Evolutionary conservation across 2,888 invertebrate genomes (phyloP).

Genomic region (Cabera pusaria): DNA sequence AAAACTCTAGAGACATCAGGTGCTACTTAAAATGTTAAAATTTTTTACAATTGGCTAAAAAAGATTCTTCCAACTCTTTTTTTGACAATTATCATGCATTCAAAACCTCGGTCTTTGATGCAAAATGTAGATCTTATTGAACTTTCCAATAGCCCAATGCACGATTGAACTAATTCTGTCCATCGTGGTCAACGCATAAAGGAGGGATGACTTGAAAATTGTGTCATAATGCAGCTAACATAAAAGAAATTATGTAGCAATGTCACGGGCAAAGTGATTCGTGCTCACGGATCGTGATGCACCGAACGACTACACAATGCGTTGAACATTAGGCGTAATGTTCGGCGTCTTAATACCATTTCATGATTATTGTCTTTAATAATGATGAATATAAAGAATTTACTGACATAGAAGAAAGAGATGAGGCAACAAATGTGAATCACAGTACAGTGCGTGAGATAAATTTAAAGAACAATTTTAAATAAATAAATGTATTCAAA

Average conservation of each 20-base stretch:
- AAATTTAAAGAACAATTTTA: too few species aligned
- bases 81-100: too few species aligned
- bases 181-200: slow-evolving; percentile 19
- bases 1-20: too few species aligned
- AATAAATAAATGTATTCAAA: too few species aligned
- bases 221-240: slow-evolving; percentile 36
- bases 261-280: slow-evolving; percentile 70
- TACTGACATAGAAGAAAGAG: slow-evolving; percentile 38
- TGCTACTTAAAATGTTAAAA: too few species aligned
- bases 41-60: too few species aligned
- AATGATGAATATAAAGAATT: slow-evolving; percentile 57
- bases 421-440: slow-evolving; percentile 39
- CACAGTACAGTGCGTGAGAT: slow-evolving; percentile 32
- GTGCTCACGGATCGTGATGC: slow-evolving; percentile 68
- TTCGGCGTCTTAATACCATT: slow-evolving; percentile 51
- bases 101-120: slow-evolving; percentile 11
- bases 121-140: slow-evolving; percentile 9
- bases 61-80: slow-evolving; percentile 1
- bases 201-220: slow-evolving; percentile 29
- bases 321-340: slow-evolving; percentile 65
- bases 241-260: slow-evolving; percentile 63
- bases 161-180: slow-evolving; percentile 25
- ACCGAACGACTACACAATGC: slow-evolving; percentile 65
- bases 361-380: slow-evolving; percentile 62
- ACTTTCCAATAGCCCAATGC: slow-evolving; percentile 14